Base-by-base conservation (phyloP, 2,888 invertebrate genomes). In the Nezara viridula region DNA sequence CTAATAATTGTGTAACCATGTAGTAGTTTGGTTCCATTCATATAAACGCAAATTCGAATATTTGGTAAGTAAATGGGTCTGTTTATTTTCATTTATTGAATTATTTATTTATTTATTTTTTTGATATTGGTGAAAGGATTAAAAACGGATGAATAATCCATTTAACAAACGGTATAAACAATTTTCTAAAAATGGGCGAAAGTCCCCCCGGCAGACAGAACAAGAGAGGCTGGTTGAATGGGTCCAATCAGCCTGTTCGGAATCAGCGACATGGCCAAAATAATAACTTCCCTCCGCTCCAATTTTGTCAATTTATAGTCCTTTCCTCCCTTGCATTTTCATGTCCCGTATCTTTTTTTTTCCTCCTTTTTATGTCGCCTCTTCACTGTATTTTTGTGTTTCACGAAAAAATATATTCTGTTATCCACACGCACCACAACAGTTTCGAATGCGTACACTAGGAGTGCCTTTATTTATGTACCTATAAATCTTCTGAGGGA, bases 281-380 rank as follows among this genome's bases (percentile, higher is more conserved):
- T 77, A 77, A 77, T 40, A 77, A 77, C 77, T 77, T 44, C 77
- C 77, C 77, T 77, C 40, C 40, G 77, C 77, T 40, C 40, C 77
- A 77, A 77, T 77, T 77, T 77, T 40, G 77, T 77, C 77, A 77
- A 77, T 77, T 77, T 77, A 77, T 77, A 40, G 77, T 77, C 77
- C 77, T 77, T 77, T 77, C 77, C 77, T 77, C 77, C 12, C 77
- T 77, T 77, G 77, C 77, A 44, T 77, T 77, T 77, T 77, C 77
- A 77, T 77, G 77, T 77, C 40, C 77, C 9, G 40, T 24, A 44
- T 77, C 19, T 73, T 77, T 40, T 37, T 73, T 73, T 37, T 37
- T 10, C 44, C 44, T 44, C 10, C 10, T 60, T 77, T 77, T 40
- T 40, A 10, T 40, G 2, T 40, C 77, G 2, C 19, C 77, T 77